Evolutionary conservation across 2,113 vertebrate genomes (phyloP), one percentile per base, ranked within the genome.

Genomic region (Pterocles gutturalis): DNA sequence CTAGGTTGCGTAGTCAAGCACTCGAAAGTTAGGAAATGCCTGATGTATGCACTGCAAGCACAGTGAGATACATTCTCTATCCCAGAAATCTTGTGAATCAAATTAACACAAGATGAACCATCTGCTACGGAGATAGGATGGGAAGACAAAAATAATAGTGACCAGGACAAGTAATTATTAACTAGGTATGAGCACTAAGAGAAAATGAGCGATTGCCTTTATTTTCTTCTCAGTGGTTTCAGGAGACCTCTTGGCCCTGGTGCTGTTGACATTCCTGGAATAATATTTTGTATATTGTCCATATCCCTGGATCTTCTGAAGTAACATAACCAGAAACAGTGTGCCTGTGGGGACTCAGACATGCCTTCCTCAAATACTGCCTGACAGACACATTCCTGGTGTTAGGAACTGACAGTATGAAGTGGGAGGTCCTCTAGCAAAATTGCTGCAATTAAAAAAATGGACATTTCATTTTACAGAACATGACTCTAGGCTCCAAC

Each of bases 41-140:
- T 83, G 88, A 41, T 80, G 84, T n/a, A 79, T 2, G 0, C 43
- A 64, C 72, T 18, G 13, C 72, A 87, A 95, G 69, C 57, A 62
- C 89, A 93, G 91, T 1, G 0, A 93, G 94, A 91, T 49, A 11
- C 41, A 48, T 85, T 94, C 53, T 61, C 62, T 41, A n/a, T 19
- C 78, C 78, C 70, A 91, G 78, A 85, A 91, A 90, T 65, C 73
- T 65, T 85, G 33, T 17, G n/a, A 91, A 89, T 93, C 62, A 91
- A 91, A 91, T 96, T 95, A 89, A 72, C 73, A 87, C 53, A 53
- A 72, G 49, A 49, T 76, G 70, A 93, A 38, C 73, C 70, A 90
- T 93, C 89, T 95, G 93, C 66, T 92, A 43, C 0, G 0, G 17
- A 49, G 25, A 15, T 36, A 58, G 55, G 33, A 81, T 55, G 33